These are phyloP conservation scores for Drosophila testacea DNA, from an alignment of 2,888 invertebrate genomes.

Conservation along the genomic window DNA sequence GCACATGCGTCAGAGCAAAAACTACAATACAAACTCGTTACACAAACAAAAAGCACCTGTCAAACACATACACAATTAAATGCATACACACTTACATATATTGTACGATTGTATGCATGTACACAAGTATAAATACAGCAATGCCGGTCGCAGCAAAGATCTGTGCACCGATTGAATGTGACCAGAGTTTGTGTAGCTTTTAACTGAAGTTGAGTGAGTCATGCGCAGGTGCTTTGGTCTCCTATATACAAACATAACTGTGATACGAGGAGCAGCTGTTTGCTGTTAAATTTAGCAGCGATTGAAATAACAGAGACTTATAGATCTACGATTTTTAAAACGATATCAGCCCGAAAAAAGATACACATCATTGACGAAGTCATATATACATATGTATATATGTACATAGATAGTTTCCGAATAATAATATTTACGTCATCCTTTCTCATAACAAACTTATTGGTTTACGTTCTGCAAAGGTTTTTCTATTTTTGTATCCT, in stretches of 20 bases:
- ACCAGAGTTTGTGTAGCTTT: conserved; percentile 49
- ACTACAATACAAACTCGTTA: conserved; percentile 64
- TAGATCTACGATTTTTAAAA: neutral
- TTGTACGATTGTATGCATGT: neutral
- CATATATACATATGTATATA: too few species aligned
- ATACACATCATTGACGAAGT: too few species aligned
- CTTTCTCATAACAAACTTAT: too few species aligned
- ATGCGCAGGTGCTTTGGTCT: conserved; percentile 55
- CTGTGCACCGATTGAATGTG: conserved; percentile 55
- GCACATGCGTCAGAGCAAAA: conserved; percentile 68
- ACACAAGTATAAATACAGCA: conserved; percentile 16
- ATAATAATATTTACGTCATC: too few species aligned
- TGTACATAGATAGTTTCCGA: too few species aligned
- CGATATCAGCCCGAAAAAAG: too few species aligned
- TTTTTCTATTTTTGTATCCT: too few species aligned
- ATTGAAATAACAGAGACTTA: conserved; percentile 22
- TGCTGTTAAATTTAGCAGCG: conserved; percentile 39
- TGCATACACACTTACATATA: conserved; percentile 11
- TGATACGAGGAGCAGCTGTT: conserved; percentile 49
- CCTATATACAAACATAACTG: conserved; percentile 8
- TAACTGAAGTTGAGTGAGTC: conserved; percentile 53
- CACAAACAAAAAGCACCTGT: conserved; percentile 75
- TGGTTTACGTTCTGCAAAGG: too few species aligned
- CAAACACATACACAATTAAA: conserved; percentile 56
- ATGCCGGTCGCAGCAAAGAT: conserved; percentile 46